A percentile compares a stretch with the other conserved stretches of the same genome.
Evolutionary conservation across 2,888 invertebrate genomes (phyloP).

Genomic region (Campoplex capitator): DNA sequence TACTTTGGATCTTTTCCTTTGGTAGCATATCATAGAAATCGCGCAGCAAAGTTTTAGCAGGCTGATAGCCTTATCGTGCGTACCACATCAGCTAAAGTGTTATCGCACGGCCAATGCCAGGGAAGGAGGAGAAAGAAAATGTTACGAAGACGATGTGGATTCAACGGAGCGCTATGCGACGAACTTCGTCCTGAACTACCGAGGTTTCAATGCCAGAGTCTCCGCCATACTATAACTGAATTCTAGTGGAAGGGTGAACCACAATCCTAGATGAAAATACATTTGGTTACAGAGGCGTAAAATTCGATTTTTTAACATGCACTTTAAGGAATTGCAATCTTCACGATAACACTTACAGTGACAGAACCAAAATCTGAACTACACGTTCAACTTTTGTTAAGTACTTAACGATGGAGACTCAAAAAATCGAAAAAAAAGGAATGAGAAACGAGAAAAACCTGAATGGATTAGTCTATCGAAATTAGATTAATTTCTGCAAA

Average conservation of each 20-base stretch:
- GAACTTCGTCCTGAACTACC: slow-evolving; percentile 43
- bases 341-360: not conserved
- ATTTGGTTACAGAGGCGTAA: not conserved
- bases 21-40: slow-evolving; percentile 9
- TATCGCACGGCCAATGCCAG: slow-evolving; percentile 45
- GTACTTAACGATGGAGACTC: not conserved
- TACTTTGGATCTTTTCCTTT: not conserved
- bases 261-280: slow-evolving; percentile 18
- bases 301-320: not conserved
- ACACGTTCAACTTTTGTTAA: not conserved
- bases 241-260: not conserved
- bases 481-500: no score
- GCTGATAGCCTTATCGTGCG: slow-evolving; percentile 64
- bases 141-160: slow-evolving; percentile 45
- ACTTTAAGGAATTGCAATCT: slow-evolving; percentile 7
- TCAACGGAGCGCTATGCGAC: slow-evolving; percentile 33
- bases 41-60: slow-evolving; percentile 43
- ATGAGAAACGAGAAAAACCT: no score
- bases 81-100: slow-evolving; percentile 55
- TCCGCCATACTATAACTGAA: not conserved
- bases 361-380: not conserved
- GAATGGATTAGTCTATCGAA: no score
- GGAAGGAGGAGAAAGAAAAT: not conserved
- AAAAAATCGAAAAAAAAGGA: not conserved
- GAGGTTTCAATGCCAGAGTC: slow-evolving; percentile 31